A percentile compares a stretch with the other conserved stretches of the same genome.
These are phyloP conservation scores for Babyrousa celebensis DNA, from an alignment of 2,797 vertebrate genomes.

Conservation along the genomic window DNA sequence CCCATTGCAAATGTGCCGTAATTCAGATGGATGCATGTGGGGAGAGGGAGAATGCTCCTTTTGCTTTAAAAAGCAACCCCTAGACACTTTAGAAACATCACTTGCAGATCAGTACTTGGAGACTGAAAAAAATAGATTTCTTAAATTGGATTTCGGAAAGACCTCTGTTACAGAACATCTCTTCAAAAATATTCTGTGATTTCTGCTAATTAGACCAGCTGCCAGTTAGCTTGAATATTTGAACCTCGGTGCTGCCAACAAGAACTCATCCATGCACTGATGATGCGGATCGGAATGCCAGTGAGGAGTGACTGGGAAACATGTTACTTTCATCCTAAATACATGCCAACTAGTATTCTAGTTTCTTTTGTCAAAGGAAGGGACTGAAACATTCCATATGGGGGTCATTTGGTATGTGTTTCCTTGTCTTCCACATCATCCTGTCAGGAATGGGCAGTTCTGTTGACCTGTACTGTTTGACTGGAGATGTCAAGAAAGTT, in stretches of 20 bases:
- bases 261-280: neutral
- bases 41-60: neutral
- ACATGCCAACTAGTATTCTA: neutral
- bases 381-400: neutral
- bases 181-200: slow-evolving; percentile 68
- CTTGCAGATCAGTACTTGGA: slow-evolving; percentile 24
- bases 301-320: neutral
- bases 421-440: neutral
- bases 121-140: slow-evolving; percentile 36
- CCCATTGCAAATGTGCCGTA: neutral
- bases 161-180: slow-evolving; percentile 31
- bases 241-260: neutral
- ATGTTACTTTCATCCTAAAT: neutral
- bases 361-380: neutral
- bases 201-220: slow-evolving; percentile 48
- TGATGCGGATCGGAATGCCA: neutral
- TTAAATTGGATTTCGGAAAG: slow-evolving; percentile 55
- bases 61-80: neutral
- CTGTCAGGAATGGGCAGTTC: neutral
- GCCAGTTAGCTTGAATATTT: neutral
- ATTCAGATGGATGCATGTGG: neutral
- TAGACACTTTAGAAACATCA: neutral
- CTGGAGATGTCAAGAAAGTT: neutral
- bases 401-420: neutral
- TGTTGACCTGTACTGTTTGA: neutral